Base-by-base conservation (phyloP, 2,888 invertebrate species). In the Diaperis boleti region DNA sequence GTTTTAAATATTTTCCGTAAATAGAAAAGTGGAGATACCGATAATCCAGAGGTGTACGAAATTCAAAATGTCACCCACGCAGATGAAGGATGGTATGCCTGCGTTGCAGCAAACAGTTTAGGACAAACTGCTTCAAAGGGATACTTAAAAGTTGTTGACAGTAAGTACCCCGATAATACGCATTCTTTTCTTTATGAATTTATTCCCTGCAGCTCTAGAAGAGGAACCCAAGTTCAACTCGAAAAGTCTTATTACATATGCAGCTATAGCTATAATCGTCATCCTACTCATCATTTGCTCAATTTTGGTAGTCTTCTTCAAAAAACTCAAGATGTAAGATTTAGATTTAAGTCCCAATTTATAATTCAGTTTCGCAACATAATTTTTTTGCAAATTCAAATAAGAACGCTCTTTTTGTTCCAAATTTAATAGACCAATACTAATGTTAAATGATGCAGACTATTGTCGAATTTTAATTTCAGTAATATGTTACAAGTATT, bases 11-110 rank as follows among this genome's bases (percentile, higher is more conserved):
- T 35, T 33, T 17, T 20, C 39, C 41, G 3, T 18, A 3, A 61
- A 22, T 33, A 69, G 74, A 73, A 68, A 64, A 69, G 65, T 65
- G 71, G 69, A 4, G 70, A 73, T 47, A 62, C 62, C n/a, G 17
- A 59, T 4, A 62, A 68, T 73, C 90, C 92, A 0, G 93, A 95
- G 78, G 84, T 89, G 14, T 82, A 97, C 52, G 87, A 88, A 35
- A 83, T 98, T 37, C 84, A 85, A 69, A 98, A 98, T 79, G 94
- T 96, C 0, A 94, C 95, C 0, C 86, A 90, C 68, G 89, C 91
- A 15, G 91, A 96, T 74, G 94, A 95, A 79, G 98, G 98, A 3
- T 95, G 95, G 93, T 98, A 98, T 77, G 93, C 95, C 0, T 99
- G 98, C 79, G 86, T 97, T 0, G 97, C 95, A 1, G 89, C 92